Base-by-base conservation (phyloP, 2,888 invertebrate species). In the Nipponacmea schrenckii region DNA sequence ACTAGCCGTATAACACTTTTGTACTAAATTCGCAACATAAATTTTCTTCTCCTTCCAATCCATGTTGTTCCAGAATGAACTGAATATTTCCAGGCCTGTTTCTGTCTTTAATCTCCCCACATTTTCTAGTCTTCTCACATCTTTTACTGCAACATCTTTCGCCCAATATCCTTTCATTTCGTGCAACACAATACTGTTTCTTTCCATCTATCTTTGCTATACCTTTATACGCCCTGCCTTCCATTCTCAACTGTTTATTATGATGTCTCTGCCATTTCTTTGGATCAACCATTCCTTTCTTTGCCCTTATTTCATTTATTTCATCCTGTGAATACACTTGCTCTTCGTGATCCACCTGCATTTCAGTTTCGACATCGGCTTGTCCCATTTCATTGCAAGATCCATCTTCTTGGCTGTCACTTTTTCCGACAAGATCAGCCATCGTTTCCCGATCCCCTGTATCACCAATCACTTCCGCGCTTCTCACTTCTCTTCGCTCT, bases 1-100 rank as follows among this genome's bases (percentile, higher is more conserved):
- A 20, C n/a, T 20, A 17, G 50, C 17, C 17, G 56, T 56, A 0
- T 56, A 56, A 56, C 56, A 56, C 56, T 56, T 56, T 17, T 56
- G 20, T 20, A 17, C 56, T 24, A 56, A 56, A 56, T 56, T 15
- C n/a, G 20, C 17, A 24, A 56, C 50, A 15, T 17, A 56, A 7
- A 56, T 56, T 56, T 56, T 17, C 56, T 56, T 56, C 56, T n/a
- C 17, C 20, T 56, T 56, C 56, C n/a, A 56, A 56, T 56, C 56
- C 56, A 56, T n/a, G 24, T 56, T 56, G 56, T 56, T 56, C 56
- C 56, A 56, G 12, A 56, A 56, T 8, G 17, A 56, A n/a, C 56
- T 56, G 24, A 39, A 39, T 39, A 39, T 39, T 5, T 39, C 39
- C 39, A 8, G n/a, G n/a, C 50, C 50, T 50, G 12, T n/a, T 56